Base-by-base conservation (phyloP, 2,888 invertebrate species). In the Pachydiplax longipennis region DNA sequence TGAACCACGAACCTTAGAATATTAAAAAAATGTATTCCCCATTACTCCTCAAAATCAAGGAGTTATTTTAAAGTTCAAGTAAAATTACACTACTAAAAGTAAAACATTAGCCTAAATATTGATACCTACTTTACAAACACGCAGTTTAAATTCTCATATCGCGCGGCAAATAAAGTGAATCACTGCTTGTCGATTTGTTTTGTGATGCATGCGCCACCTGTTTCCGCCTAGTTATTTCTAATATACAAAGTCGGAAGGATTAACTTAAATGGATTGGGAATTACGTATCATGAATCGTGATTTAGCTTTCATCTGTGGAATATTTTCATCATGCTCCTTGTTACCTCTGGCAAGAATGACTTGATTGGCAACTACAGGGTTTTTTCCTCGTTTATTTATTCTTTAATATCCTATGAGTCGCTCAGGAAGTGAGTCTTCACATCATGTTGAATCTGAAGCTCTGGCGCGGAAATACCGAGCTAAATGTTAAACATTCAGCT, bases 381-480 rank as follows among this genome's bases (percentile, higher is more conserved):
- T 37, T 81, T 40, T 10, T 0, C 22, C 35, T 40, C 31, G 0
- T 10, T 81, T 81, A 81, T 81, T 40, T 37, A 22, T 6, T 35
- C 37, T 18, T 18, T 40, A 81, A 40, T 15, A 18, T 37, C 13
- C n/a, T 37, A 18, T 87, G 61, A n/a, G 35, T 58, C 58, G 25
- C 8, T 65, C 5, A 12, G 61, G 13, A 13, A 87, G 22, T 37
- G 18, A 58, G 22, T 12, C 61, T 87, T 31, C 31, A 4, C 25
- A 58, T 65, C 35, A 87, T 87, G 87, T n/a, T 87, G 87, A 18
- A 40, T 61, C 61, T 87, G 4, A 87, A 87, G 61, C 22, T 87
- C 13, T 87, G 87, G 87, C 35, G 58, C 37, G 87, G 61, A 61
- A 58, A 48, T 22, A 87, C n/a, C 1, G 87, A 87, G 37, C 87